Evolutionary conservation across 2,113 vertebrate genomes (phyloP), one percentile per base, ranked within the genome.

Genomic region (Colossoma macropomum): DNA sequence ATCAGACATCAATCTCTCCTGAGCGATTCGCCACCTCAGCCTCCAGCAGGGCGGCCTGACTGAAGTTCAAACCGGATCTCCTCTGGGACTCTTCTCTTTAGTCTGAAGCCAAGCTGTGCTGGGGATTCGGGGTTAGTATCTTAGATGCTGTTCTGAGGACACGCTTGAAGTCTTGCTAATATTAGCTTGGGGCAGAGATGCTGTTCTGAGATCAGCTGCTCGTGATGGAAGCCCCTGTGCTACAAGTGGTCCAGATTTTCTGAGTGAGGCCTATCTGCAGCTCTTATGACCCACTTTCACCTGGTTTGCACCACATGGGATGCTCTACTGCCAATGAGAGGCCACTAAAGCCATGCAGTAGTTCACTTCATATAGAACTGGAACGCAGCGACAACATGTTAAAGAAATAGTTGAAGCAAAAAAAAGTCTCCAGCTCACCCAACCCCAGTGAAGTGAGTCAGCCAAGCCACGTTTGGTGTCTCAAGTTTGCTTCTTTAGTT

Each of bases 331-430:
- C 79, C 78, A 83, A 66, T 30, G 48, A 62, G 72, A 80, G 56
- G 41, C 81, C 74, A 38, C 72, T 27, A 75, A 66, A 71, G 50
- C 81, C 48, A 75, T 75, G 73, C 76, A 83, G 27, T 83, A 88
- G 88, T 79, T 88, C 87, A 90, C 71, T 89, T 27, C 79, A 21
- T 28, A 91, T 88, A 90, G 86, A 92, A 85, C 82, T 91, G 85
- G 90, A 91, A 72, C 85, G 34, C 56, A 73, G 69, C 54, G 70
- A 80, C 63, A 72, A 66, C 65, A 87, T 77, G 74, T 72, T 84
- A 77, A 73, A 27, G 68, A 84, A 28, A 23, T 62, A 52, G 32
- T 69, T 56, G 13, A 56, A 0, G 5, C 23, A 56, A 1, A 9
- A n/a, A 25, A 8, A 21, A 59, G 7, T 27, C n/a, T 12, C 21